Conservation (phyloP, 2,113 vertebrate species). For the Marmota monax region DNA sequence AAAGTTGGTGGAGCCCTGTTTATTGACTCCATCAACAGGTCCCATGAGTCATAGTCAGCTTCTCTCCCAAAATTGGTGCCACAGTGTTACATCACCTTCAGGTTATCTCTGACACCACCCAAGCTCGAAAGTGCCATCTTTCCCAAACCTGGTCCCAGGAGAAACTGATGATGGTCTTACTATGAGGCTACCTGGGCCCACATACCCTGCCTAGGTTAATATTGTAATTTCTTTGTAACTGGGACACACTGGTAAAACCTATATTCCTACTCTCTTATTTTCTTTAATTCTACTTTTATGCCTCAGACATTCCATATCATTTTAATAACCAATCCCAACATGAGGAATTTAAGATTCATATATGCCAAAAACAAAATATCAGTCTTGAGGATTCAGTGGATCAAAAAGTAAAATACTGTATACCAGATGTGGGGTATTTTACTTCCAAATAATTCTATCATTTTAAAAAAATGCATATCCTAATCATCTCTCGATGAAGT, state of each 20-base stretch:
- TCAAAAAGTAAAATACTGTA: not conserved
- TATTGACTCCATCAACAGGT: not conserved
- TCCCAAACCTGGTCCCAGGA: not conserved
- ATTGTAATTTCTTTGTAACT: not conserved
- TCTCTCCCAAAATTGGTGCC: not conserved
- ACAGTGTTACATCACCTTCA: not conserved
- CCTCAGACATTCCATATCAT: not conserved
- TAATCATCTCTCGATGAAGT: not conserved
- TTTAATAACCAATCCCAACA: not conserved
- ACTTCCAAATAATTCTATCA: not conserved
- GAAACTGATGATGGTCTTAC: not conserved
- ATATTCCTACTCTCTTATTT: not conserved
- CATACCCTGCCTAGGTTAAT: not conserved
- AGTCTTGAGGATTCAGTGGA: not conserved
- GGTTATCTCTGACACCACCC: not conserved
- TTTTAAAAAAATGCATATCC: not conserved
- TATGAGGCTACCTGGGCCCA: no score
- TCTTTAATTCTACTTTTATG: not conserved
- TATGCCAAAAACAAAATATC: constrained; percentile 12
- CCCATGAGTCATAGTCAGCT: not conserved
- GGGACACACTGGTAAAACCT: not conserved
- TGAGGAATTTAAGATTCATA: not conserved
- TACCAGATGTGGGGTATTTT: not conserved
- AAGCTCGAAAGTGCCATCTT: no score
- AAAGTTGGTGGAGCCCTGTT: not conserved